A percentile compares a stretch with the other conserved stretches of the same genome.
phyloP scores from a whole-genome alignment of 2,888 invertebrate species.

The Troides helena region DNA sequence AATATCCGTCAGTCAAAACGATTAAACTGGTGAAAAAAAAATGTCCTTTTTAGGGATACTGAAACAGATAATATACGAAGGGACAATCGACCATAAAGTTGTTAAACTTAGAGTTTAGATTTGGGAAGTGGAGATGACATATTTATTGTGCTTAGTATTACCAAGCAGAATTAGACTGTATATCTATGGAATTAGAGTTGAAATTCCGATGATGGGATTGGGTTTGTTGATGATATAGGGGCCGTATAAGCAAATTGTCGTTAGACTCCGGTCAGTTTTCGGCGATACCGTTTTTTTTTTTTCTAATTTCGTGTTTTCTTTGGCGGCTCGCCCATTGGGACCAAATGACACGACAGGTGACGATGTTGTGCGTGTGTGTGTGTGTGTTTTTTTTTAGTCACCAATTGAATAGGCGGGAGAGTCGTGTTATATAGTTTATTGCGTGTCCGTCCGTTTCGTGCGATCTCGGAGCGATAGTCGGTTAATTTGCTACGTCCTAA shows the following conservation, averaged over 20 bases:
- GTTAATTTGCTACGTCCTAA: constrained; percentile 67
- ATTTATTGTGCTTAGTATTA: not conserved
- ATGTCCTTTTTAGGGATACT: constrained; percentile 46
- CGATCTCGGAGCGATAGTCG: constrained; percentile 53
- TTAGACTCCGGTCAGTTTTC: constrained; percentile 69
- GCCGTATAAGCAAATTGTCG: constrained; percentile 49
- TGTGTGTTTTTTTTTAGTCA: constrained; percentile 44
- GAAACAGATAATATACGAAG: not conserved
- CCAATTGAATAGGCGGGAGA: constrained; percentile 49
- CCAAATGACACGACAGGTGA: constrained; percentile 81
- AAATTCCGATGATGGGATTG: constrained; percentile 32
- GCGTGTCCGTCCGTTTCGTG: constrained; percentile 61
- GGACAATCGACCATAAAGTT: not conserved
- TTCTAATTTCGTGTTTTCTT: constrained; percentile 70
- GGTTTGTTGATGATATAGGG: constrained; percentile 37
- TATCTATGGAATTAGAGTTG: constrained; percentile 15
- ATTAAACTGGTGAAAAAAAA: constrained; percentile 52
- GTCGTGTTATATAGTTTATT: constrained; percentile 78
- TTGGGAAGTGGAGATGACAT: not conserved
- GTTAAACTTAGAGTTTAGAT: not conserved
- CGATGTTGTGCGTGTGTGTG: constrained; percentile 42
- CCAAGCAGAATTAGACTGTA: constrained; percentile 32
- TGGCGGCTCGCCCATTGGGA: constrained; percentile 75
- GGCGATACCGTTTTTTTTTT: constrained; percentile 56
- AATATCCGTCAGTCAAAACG: constrained; percentile 78